Conservation (phyloP, 2,113 vertebrate species). For the Panurus biarmicus region DNA sequence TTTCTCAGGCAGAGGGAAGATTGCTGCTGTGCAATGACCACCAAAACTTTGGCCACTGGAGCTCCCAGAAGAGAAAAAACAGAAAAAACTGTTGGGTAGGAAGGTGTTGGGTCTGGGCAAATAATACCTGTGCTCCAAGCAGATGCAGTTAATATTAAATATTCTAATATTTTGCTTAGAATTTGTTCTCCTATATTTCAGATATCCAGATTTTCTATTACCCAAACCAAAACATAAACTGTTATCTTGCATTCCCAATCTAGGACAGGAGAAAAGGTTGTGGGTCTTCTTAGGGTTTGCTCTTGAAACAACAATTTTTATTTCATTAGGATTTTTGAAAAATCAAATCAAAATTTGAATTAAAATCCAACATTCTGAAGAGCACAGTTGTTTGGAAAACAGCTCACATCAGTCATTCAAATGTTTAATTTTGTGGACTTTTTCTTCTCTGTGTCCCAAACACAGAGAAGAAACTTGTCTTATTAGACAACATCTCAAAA, state of each 20-base stretch:
- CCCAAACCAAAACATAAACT: neutral
- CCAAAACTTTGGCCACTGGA: accelerated
- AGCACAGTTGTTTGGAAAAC: neutral
- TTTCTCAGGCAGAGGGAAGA: neutral
- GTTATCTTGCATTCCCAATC: neutral
- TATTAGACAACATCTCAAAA: neutral
- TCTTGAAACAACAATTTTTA: neutral
- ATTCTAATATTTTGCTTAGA: neutral
- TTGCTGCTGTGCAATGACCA: too few relatives aligned
- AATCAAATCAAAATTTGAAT: neutral
- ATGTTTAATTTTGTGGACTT: neutral
- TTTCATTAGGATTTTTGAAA: neutral
- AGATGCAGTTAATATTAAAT: neutral
- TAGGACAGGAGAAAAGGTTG: neutral
- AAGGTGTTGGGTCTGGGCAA: neutral
- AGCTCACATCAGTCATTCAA: neutral
- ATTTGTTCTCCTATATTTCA: neutral
- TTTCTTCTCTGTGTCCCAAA: neutral
- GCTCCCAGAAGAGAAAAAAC: neutral
- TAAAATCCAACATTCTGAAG: neutral
- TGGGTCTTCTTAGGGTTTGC: neutral
- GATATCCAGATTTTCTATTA: neutral
- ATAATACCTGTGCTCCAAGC: neutral
- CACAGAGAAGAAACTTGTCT: too few relatives aligned
- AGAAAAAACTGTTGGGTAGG: neutral